These are phyloP conservation scores for Pycnomerus fuliginosus DNA, from an alignment of 2,888 invertebrate species.

Conservation along the genomic window DNA sequence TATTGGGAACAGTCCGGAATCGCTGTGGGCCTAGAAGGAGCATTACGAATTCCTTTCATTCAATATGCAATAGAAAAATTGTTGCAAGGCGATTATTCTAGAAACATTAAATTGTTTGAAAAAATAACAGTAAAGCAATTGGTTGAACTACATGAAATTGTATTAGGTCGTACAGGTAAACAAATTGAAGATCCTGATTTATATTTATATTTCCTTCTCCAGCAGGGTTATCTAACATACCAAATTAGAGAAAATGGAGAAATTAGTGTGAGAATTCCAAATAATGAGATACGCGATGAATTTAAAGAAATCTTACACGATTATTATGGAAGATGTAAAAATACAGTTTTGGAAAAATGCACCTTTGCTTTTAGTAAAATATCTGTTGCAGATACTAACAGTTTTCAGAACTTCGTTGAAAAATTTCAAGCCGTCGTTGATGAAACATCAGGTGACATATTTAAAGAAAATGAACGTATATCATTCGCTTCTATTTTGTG, in stretches of 20 bases:
- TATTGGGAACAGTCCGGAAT: constrained; percentile 1
- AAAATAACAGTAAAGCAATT: background rate
- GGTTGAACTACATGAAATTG: background rate
- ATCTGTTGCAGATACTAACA: too few species aligned
- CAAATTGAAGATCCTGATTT: too few species aligned
- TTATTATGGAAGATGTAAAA: background rate
- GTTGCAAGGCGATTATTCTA: background rate
- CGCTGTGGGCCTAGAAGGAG: background rate
- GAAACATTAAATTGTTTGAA: background rate
- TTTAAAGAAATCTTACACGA: background rate
- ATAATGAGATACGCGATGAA: constrained; percentile 1
- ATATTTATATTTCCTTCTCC: too few species aligned
- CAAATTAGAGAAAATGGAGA: background rate
- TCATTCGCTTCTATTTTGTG: too few species aligned
- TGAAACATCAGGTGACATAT: too few species aligned
- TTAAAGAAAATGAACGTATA: too few species aligned
- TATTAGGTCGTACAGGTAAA: too few species aligned
- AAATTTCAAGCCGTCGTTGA: too few species aligned
- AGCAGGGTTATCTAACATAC: background rate
- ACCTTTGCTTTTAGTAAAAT: too few species aligned
- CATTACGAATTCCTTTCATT: constrained; percentile 1
- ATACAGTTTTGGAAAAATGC: too few species aligned
- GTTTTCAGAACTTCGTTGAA: too few species aligned
- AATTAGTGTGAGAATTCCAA: constrained; percentile 1
- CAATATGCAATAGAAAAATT: background rate